These are phyloP conservation scores for Abrostola tripartita DNA, from an alignment of 2,888 invertebrate species.

Conservation along the genomic window DNA sequence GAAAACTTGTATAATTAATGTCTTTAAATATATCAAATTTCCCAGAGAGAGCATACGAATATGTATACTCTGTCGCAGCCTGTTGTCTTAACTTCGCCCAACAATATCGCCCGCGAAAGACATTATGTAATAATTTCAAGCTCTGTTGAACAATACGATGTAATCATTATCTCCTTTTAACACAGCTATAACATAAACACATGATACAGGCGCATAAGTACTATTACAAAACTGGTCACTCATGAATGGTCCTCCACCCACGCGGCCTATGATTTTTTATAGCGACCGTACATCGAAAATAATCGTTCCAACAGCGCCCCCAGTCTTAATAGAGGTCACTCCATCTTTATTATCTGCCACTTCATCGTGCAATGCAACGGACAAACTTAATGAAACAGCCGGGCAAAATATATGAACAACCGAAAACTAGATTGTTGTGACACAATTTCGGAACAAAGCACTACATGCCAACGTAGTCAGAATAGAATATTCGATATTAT, in stretches of 20 bases:
- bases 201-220: slow-evolving; percentile 45
- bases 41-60: slow-evolving; percentile 4
- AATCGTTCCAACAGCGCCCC: slow-evolving; percentile 81
- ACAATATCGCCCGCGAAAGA: slow-evolving; percentile 14
- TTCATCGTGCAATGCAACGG: slow-evolving; percentile 31
- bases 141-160: slow-evolving; percentile 35
- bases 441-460: slow-evolving; percentile 45
- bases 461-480: slow-evolving; percentile 32
- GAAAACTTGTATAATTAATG: no score
- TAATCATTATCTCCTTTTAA: slow-evolving; percentile 45
- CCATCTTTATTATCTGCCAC: slow-evolving; percentile 48
- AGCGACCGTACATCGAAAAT: slow-evolving; percentile 68
- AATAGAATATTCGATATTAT: slow-evolving; percentile 49
- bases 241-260: slow-evolving; percentile 71
- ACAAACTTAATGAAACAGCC: slow-evolving; percentile 25
- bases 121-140: slow-evolving; percentile 47
- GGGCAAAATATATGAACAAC: slow-evolving; percentile 22
- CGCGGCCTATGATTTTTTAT: slow-evolving; percentile 63
- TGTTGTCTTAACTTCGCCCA: slow-evolving; percentile 9
- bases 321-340: slow-evolving; percentile 71
- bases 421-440: slow-evolving; percentile 34
- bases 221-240: slow-evolving; percentile 68
- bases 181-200: slow-evolving; percentile 40
- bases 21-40: not conserved
- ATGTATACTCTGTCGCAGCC: slow-evolving; percentile 4